Base-by-base conservation (phyloP, 2,797 vertebrate species). In the Gymnothorax reevesii region DNA sequence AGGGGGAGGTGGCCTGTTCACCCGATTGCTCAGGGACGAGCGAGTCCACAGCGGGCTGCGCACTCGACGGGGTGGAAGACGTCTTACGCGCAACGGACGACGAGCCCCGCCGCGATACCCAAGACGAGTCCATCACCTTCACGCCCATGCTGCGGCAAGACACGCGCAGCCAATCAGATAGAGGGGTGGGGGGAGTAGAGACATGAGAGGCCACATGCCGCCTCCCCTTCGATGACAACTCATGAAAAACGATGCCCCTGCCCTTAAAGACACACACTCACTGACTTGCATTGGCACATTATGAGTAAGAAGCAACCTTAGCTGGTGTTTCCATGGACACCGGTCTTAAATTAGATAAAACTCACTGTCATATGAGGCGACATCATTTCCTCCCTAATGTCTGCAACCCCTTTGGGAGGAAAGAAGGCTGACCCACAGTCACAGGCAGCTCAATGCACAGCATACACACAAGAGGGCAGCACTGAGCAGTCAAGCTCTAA, bases 91-190 rank as follows among this genome's bases (percentile, higher is more conserved):
- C 94, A 85, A 94, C 94, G 84, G 97, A 95, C 10, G 98, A 97
- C 91, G 33, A 42, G 33, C 98, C 98, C 92, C 98, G 97, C 86
- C 98, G 97, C 86, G 98, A 97, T 94, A 99, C 98, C 98, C 98
- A 99, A 85, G 98, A 97, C 12, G 98, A 99, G 93, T 99, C 98
- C 98, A 99, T 99, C 89, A 99, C 98, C 93, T 98, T 96, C 92
- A 99, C 98, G 20, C 98, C 98, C 98, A 99, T 98, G 93, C 98
- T 99, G 94, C 77, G 90, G 90, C 92, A 92, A 91, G 90, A 89
- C 88, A 90, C 75, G 13, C 57, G 13, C 57, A 13, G 57, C 62
- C 62, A 64, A 64, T 64, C 62, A 64, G 62, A 64, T 15, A 64
- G 62, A 64, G 64, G 73, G 73, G 73, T 27, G 4, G 42, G 15